Evolutionary conservation across 2,113 vertebrate genomes (phyloP).

Genomic region (Atherinomorus stipes): DNA sequence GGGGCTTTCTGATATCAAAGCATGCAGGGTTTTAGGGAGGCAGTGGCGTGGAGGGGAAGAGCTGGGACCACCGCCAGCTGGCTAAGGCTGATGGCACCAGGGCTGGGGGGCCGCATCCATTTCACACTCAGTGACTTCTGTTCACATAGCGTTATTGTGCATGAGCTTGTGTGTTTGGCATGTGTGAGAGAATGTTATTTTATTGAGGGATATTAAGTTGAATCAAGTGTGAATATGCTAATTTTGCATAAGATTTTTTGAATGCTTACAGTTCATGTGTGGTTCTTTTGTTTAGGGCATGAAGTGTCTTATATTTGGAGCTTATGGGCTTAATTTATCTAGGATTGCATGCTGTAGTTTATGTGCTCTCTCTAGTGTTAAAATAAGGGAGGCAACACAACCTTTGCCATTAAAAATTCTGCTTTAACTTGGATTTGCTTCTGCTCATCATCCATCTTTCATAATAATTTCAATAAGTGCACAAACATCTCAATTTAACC

Average conservation of each 20-base stretch:
- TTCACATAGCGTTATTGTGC: constrained; percentile 68
- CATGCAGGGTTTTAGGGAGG: constrained; percentile 76
- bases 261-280: constrained; percentile 24
- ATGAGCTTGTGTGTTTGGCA: constrained; percentile 50
- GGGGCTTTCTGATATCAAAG: constrained; percentile 82
- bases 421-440: constrained; percentile 24
- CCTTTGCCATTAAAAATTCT: constrained; percentile 24
- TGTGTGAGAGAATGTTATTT: constrained; percentile 44
- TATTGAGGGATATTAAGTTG: constrained; percentile 48
- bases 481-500: constrained; percentile 32
- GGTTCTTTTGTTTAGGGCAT: constrained; percentile 24
- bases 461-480: constrained; percentile 33
- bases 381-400: constrained; percentile 20
- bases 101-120: constrained; percentile 72
- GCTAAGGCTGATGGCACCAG: constrained; percentile 74
- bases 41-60: constrained; percentile 64
- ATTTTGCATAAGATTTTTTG: constrained; percentile 38
- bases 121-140: constrained; percentile 84
- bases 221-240: constrained; percentile 60
- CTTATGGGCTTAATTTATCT: constrained; percentile 16
- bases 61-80: constrained; percentile 80
- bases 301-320: constrained; percentile 14
- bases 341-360: constrained; percentile 12
- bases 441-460: constrained; percentile 18
- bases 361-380: constrained; percentile 11